Evolutionary conservation across 2,888 invertebrate genomes (phyloP).

Genomic region (Willowsia nigromaculata): DNA sequence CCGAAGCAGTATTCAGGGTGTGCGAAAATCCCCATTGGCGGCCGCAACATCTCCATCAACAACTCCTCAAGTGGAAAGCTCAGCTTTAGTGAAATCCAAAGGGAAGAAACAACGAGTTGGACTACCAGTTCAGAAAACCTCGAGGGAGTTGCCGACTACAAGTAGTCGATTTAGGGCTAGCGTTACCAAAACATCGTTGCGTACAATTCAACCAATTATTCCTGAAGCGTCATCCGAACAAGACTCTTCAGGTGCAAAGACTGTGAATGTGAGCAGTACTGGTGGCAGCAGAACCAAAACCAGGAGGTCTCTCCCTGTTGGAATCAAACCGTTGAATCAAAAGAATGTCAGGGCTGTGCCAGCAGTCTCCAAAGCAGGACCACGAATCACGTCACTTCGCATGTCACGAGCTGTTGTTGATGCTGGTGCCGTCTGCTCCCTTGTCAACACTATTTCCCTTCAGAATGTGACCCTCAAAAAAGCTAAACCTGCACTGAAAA

Average conservation of each 20-base stretch:
- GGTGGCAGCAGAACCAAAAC: background rate
- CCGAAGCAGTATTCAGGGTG: background rate
- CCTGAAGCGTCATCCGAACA: background rate
- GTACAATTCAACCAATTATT: background rate
- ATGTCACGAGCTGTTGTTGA: background rate
- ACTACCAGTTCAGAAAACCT: background rate
- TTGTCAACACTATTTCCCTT: background rate
- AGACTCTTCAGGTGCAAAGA: background rate
- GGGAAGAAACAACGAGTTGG: too few relatives aligned
- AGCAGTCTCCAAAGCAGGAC: background rate
- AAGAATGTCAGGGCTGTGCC: background rate
- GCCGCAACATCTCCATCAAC: background rate
- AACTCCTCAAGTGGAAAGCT: background rate
- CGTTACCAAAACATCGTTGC: background rate
- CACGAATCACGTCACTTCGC: background rate
- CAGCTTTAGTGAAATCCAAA: too few relatives aligned
- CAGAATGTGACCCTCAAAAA: background rate
- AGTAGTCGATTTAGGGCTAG: background rate
- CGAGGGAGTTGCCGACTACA: background rate
- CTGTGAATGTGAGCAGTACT: background rate
- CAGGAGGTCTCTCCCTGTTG: background rate
- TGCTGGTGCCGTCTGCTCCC: background rate
- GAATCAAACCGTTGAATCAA: slow-evolving; percentile 1
- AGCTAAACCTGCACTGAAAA: background rate
- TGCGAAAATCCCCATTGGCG: background rate